Base-by-base conservation (phyloP, 2,113 vertebrate species). In the Axis porcinus region DNA sequence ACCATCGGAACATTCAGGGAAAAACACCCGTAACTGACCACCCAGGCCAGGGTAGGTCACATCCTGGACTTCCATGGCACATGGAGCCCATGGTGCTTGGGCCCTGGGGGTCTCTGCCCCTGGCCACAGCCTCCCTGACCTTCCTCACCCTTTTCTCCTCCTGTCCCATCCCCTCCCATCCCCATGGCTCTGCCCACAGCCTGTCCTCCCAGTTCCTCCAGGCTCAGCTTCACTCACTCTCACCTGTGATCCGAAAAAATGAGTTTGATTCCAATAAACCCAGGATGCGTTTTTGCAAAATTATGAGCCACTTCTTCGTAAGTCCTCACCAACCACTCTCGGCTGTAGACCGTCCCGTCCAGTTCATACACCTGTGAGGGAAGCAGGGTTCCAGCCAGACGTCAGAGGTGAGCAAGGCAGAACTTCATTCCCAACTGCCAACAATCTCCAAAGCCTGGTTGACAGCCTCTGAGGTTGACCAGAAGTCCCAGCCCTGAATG, bases 321-420 rank as follows among this genome's bases (percentile, higher is more conserved):
- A 47, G 99, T 96, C 95, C 97, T 98, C 98, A 99, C 91, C 0
- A 98, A 98, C 99, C 99, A 99, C 3, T 98, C 98, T 52, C 78
- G 97, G 60, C 98, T 87, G 12, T 99, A 98, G 40, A 2, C 62
- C 33, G 97, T 99, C 95, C 99, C 99, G 1, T 99, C 98, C 64
- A 99, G 98, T 92, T 99, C 99, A 0, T 99, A 99, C 0, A 99
- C 98, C 99, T 99, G 95, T 25, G 45, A 45, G 36, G 2, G 2
- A 2, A 95, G 47, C 55, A 91, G 74, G 23, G 25, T 40, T 23
- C 45, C 52, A 1, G 78, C 16, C 5, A 25, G 60, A 91, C 2
- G 1, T 83, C 50, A 90, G 52, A 43, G 50, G 4, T 11, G 33
- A 33, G 43, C 30, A 30, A 40, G 28, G 25, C 5, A 3, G 36